Evolutionary conservation across 2,797 vertebrate species (phyloP).

Genomic region (Acipenser ruthenus): DNA sequence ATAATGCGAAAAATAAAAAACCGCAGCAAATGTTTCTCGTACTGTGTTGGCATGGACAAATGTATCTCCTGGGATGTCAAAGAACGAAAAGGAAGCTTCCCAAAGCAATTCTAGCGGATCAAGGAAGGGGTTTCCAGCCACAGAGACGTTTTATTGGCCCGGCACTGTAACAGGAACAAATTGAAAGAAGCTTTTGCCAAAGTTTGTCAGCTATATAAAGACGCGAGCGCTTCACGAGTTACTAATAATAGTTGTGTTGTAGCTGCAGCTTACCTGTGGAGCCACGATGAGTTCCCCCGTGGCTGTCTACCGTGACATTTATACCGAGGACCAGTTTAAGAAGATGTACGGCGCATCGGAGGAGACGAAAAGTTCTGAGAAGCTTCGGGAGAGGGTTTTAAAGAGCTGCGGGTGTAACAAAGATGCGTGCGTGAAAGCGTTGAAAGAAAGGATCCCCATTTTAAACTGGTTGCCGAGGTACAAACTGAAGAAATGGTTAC

Average conservation of each 20-base stretch:
- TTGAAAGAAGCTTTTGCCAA: constrained; percentile 46
- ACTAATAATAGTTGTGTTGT: background rate
- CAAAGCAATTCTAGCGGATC: constrained; percentile 40
- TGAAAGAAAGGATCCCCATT: constrained; percentile 64
- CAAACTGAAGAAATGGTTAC: constrained; percentile 71
- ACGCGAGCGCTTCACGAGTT: constrained; percentile 12
- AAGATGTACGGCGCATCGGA: constrained; percentile 61
- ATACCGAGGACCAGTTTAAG: constrained; percentile 71
- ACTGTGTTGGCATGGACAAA: constrained; percentile 25
- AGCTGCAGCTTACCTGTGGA: constrained; percentile 12
- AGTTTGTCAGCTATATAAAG: constrained; percentile 46
- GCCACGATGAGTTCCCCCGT: constrained; percentile 66
- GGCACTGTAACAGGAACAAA: constrained; percentile 47
- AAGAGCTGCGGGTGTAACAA: constrained; percentile 59
- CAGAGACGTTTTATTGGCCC: constrained; percentile 52
- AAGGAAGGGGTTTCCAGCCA: constrained; percentile 30
- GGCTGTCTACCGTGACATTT: constrained; percentile 68
- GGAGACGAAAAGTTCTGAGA: constrained; percentile 26
- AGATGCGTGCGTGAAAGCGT: constrained; percentile 53
- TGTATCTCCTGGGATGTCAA: constrained; percentile 45
- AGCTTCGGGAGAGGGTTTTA: constrained; percentile 44
- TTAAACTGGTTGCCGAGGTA: constrained; percentile 76
- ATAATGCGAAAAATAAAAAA: background rate
- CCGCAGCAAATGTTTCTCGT: background rate
- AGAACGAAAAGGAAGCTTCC: constrained; percentile 22